Percentiles rank a stretch among this genome's conserved stretches.
Evolutionary conservation across 2,113 vertebrate species (phyloP).

Genomic region (Colius striatus): DNA sequence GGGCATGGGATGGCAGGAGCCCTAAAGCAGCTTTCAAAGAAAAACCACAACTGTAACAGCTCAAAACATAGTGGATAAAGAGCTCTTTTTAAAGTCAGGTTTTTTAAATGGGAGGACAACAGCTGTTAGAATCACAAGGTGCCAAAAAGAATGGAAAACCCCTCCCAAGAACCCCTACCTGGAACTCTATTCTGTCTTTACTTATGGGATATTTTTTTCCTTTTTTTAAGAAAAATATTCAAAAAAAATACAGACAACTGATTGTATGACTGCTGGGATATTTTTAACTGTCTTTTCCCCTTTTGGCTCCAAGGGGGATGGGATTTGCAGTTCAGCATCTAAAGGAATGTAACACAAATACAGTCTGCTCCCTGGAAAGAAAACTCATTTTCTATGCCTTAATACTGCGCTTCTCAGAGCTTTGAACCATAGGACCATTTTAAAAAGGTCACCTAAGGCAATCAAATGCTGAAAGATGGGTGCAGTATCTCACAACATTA

Average conservation of each 20-base stretch:
- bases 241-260: constrained; percentile 73
- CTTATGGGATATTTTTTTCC: neutral
- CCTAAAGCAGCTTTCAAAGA: constrained; percentile 1
- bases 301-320: constrained; percentile 21
- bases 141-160: constrained; percentile 48
- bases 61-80: neutral
- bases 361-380: constrained; percentile 47
- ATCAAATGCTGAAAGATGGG: constrained; percentile 27
- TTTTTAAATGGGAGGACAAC: constrained; percentile 33
- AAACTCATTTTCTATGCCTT: constrained; percentile 52
- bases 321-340: constrained; percentile 48
- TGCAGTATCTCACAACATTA: constrained; percentile 43
- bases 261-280: constrained; percentile 72
- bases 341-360: constrained; percentile 43
- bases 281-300: constrained; percentile 32
- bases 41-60: constrained; percentile 37
- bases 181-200: constrained; percentile 56
- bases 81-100: constrained; percentile 33
- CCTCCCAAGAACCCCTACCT: constrained; percentile 27
- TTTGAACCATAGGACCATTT: constrained; percentile 34
- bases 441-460: constrained; percentile 23
- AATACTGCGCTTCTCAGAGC: constrained; percentile 40
- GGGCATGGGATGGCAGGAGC: constrained; percentile 51
- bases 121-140: constrained; percentile 16
- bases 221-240: neutral